Percentiles rank a stretch among this genome's conserved stretches.
Conservation (phyloP, 2,888 invertebrate species). For the Orthosia gothica region DNA sequence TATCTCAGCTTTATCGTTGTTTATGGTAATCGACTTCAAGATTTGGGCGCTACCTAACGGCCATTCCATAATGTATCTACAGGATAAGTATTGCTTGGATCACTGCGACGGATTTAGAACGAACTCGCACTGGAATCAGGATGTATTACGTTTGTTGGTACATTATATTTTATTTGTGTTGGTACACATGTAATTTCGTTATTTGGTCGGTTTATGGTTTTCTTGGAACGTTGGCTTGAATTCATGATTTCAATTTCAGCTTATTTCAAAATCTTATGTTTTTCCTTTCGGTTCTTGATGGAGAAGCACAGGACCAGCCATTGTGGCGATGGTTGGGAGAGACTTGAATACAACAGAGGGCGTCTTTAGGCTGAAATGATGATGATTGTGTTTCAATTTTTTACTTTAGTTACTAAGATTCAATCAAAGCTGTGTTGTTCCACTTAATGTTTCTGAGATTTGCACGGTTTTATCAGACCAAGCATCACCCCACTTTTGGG, state of each 20-base stretch:
- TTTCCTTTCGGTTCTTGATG: background rate
- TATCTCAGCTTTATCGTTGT: conserved; percentile 58
- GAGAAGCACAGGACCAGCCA: background rate
- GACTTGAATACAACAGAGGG: no score
- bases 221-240: conserved; percentile 9
- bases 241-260: no score
- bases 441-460: background rate
- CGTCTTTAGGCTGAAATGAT: background rate
- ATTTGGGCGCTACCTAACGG: conserved; percentile 54
- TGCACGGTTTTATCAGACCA: no score
- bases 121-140: conserved; percentile 35
- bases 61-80: no score
- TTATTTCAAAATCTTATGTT: background rate
- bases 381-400: background rate
- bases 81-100: no score
- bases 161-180: conserved; percentile 38
- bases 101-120: no score
- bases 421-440: no score
- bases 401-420: background rate
- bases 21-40: conserved; percentile 61
- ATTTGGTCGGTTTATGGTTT: conserved; percentile 18
- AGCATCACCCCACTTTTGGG: no score
- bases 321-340: background rate
- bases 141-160: conserved; percentile 36
- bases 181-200: conserved; percentile 32